Base-by-base conservation (phyloP, 2,113 vertebrate genomes). In the Zosterops pallidus region DNA sequence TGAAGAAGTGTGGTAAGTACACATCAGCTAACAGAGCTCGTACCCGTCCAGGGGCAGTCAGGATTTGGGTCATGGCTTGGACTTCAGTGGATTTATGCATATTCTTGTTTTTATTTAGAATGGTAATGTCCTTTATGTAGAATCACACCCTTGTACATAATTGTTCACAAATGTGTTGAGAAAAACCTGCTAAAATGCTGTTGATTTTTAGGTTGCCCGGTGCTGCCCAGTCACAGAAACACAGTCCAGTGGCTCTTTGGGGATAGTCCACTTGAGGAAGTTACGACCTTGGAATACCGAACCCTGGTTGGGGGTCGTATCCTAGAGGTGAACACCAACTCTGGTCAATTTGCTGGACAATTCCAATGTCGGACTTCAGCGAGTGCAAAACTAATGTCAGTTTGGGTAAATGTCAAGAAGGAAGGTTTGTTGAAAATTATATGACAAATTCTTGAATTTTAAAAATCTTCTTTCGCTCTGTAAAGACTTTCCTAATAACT, bases 261-360 rank as follows among this genome's bases (percentile, higher is more conserved):
- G 95, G 98, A 97, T 18, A 97, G 79, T 29, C 98, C 97, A 14
- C 42, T 98, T 56, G 95, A 97, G 55, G 94, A 97, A 68, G 70
- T 95, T 35, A 17, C 92, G 35, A 94, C 79, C 57, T 90, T 98
- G 75, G 97, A 96, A 59, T 96, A 98, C 95, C 95, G 88, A 83
- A 76, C 95, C 67, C 95, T 99, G 86, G 96, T 71, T 71, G 97
- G 97, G 59, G 98, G 98, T 21, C 97, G 97, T 6, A 97, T 98
- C 87, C 96, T 99, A 44, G 98, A 99, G 97, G 98, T 99, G 95
- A 98, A 97, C 95, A 97, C 98, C 11, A 95, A 64, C 67, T 97
- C 97, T 26, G 97, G 78, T 70, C 96, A 79, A 74, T 98, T 98
- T 89, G 95, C 95, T 35, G 98, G 98, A 89, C 97, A 81, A 14